These are phyloP conservation scores for Tetragonula clypearis DNA, from an alignment of 1,140 invertebrate genomes.

Conservation along the genomic window DNA sequence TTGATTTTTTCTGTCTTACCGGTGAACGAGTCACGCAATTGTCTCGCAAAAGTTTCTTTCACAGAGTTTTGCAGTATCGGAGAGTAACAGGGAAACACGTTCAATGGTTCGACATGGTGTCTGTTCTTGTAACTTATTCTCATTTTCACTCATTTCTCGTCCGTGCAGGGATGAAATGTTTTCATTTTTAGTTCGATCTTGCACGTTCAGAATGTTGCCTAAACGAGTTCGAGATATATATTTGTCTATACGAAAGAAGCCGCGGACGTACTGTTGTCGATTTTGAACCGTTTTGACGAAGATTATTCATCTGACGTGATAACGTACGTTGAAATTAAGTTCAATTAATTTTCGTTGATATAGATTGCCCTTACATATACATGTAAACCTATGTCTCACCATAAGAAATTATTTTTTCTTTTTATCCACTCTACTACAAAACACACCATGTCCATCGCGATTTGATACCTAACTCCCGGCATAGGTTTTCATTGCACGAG, in stretches of 20 bases:
- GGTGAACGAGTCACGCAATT: background rate
- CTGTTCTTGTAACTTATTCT: background rate
- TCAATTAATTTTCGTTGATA: no score
- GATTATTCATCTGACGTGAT: no score
- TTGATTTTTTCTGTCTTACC: no score
- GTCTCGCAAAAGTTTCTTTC: background rate
- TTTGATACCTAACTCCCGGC: slow-evolving; percentile 61
- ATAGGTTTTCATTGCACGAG: background rate
- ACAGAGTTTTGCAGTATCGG: background rate
- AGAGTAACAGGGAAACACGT: background rate
- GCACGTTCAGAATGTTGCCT: no score
- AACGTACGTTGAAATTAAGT: no score
- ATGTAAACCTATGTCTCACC: background rate
- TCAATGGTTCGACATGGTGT: background rate
- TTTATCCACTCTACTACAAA: background rate
- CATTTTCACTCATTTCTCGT: background rate
- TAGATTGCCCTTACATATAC: no score
- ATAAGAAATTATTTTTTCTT: background rate
- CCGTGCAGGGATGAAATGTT: no score
- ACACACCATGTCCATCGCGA: slow-evolving; percentile 60
- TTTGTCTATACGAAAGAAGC: no score
- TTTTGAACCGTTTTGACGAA: no score
- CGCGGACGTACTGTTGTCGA: no score
- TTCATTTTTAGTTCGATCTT: background rate
- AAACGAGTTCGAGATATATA: no score